Percentiles rank a stretch among this genome's conserved stretches.
These are phyloP conservation scores for Perca fluviatilis DNA, from an alignment of 2,113 vertebrate genomes.

Conservation along the genomic window DNA sequence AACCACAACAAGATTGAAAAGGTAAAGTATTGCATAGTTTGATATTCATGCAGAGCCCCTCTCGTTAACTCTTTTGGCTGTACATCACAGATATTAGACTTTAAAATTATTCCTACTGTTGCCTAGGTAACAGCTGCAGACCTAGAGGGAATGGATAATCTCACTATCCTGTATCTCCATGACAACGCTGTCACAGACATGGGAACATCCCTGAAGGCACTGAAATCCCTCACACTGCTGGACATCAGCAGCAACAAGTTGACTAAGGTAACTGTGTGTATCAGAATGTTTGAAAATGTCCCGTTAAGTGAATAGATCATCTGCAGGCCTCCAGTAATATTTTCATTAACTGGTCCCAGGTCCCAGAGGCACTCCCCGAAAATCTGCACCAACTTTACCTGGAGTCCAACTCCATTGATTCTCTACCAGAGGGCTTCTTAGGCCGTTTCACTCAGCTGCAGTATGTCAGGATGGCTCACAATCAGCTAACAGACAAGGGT, in stretches of 20 bases:
- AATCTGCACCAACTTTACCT: conserved; percentile 94
- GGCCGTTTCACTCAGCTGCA: conserved; percentile 88
- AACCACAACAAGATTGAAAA: conserved; percentile 91
- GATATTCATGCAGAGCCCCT: background rate
- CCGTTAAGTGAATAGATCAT: background rate
- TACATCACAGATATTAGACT: background rate
- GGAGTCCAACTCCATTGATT: conserved; percentile 91
- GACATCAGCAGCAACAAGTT: conserved; percentile 93
- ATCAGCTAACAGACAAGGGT: conserved; percentile 91
- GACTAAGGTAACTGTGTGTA: conserved; percentile 77
- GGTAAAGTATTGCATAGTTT: conserved; percentile 69
- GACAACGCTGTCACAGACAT: conserved; percentile 92
- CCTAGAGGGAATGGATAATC: conserved; percentile 93
- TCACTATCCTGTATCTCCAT: conserved; percentile 92
- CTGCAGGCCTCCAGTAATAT: background rate
- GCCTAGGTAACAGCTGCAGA: conserved; percentile 86
- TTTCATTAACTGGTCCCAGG: conserved; percentile 53
- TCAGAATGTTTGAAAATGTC: conserved; percentile 12
- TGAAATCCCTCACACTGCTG: conserved; percentile 89
- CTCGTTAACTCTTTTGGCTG: background rate
- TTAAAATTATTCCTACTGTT: conserved; percentile 10
- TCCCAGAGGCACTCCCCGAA: conserved; percentile 89
- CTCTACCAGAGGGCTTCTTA: conserved; percentile 90
- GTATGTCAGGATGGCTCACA: conserved; percentile 92
- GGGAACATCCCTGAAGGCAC: conserved; percentile 85